Base-by-base conservation (phyloP, 1,140 invertebrate species). In the Heterodera carotae region DNA sequence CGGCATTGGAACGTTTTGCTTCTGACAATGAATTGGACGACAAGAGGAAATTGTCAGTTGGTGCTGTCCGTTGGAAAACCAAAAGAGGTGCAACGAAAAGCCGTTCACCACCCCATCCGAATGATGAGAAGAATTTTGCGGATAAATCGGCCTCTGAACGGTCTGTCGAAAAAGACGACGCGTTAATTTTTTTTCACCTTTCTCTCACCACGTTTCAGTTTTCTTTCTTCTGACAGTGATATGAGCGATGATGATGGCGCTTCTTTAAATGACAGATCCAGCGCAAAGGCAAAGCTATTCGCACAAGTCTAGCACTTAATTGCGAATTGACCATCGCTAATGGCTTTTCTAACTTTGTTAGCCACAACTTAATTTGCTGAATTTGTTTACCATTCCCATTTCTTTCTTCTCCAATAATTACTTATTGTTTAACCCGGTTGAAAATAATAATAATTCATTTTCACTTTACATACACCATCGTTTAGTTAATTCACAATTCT, bases 121-220 rank as follows among this genome's bases (percentile, higher is more conserved):
- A 18, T 27, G 56, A 60, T 15, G 70, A 64, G 27, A 74, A 74
- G 39, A 62, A 27, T 74, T 74, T 31, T 36, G 56, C 36, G 27
- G 72, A 74, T 29, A 74, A 74, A 74, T 36, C 59, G 27, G 72
- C 72, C 36, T 74, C 72, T 62, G 72, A 74, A 74, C 59, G 72
- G 72, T 74, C 62, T 62, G 22, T 27, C 53, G 7, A 69, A 34
- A 12, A 69, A 27, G 10, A 36, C 22, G 7, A 27, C 27, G 8
- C 34, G 5, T 39, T 12, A 29, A 15, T 73, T 60, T 31, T 2
- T 12, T 27, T 33, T 33, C n/a, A 72, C 62, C 2, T 25, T 31
- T 62, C 0, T 73, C 12, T 62, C 62, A 15, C n/a, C 8, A 29
- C n/a, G n/a, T 72, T 73, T 12, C 18, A 74, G 72, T 27, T 74